phyloP scores from a whole-genome alignment of 2,888 invertebrate genomes.

The Galeruca laticollis region DNA sequence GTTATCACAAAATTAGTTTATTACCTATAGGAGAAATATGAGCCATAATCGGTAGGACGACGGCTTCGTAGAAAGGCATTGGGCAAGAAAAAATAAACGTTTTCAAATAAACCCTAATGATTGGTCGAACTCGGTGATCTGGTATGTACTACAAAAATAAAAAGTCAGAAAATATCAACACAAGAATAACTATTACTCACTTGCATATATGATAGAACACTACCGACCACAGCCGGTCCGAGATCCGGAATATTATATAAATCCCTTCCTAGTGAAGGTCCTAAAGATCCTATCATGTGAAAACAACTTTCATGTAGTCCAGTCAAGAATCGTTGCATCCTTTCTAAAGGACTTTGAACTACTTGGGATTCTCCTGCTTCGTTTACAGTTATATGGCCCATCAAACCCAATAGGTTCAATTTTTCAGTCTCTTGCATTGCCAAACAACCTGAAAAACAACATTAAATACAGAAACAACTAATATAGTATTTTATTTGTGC shows the following conservation, averaged over 20 bases:
- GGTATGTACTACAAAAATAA: constrained; percentile 75
- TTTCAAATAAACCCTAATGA: constrained; percentile 87
- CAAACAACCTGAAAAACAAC: constrained; percentile 68
- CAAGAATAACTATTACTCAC: constrained; percentile 58
- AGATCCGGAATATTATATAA: constrained; percentile 84
- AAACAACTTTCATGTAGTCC: constrained; percentile 85
- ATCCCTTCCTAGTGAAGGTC: constrained; percentile 85
- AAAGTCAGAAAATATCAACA: constrained; percentile 5
- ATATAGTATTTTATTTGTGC: no score
- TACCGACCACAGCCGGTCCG: constrained; percentile 78
- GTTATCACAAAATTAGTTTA: no score
- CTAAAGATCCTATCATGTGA: constrained; percentile 83
- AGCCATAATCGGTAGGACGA: constrained; percentile 83
- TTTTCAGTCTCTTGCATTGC: constrained; percentile 82
- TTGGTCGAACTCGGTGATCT: constrained; percentile 85
- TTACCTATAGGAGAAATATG: constrained; percentile 84
- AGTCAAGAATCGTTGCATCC: constrained; percentile 85
- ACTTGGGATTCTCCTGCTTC: constrained; percentile 60
- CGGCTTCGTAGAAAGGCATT: constrained; percentile 80
- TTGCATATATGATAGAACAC: constrained; percentile 78
- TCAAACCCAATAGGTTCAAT: constrained; percentile 78
- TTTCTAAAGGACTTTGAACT: constrained; percentile 74
- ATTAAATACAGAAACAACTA: neutral
- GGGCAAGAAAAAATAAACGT: constrained; percentile 90
- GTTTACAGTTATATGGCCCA: constrained; percentile 58